Evolutionary conservation across 2,888 invertebrate genomes (phyloP).

Genomic region (Neuroscelio doddi): DNA sequence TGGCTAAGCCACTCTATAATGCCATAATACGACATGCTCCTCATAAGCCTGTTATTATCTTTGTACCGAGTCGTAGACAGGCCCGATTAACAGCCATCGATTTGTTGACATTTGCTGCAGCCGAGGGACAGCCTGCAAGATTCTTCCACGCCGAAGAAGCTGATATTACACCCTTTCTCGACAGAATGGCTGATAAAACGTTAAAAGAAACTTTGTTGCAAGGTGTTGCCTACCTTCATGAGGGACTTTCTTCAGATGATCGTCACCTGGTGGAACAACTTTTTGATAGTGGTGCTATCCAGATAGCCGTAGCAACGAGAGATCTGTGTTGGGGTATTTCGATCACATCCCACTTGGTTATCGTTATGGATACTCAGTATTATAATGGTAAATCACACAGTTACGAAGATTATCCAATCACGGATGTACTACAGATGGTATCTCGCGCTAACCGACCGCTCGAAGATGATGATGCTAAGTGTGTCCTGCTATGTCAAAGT

Average conservation of each 20-base stretch:
- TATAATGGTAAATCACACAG: slow-evolving; percentile 80
- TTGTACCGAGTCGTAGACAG: slow-evolving; percentile 93
- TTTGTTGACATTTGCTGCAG: slow-evolving; percentile 92
- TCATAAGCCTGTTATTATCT: slow-evolving; percentile 88
- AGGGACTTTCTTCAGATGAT: slow-evolving; percentile 90
- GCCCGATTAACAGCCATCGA: slow-evolving; percentile 96
- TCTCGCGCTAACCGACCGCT: slow-evolving; percentile 96
- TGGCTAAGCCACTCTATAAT: slow-evolving; percentile 98
- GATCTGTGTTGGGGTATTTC: slow-evolving; percentile 95
- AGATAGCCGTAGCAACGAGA: slow-evolving; percentile 92
- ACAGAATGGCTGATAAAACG: slow-evolving; percentile 90
- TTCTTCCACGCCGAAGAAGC: slow-evolving; percentile 93
- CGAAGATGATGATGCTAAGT: slow-evolving; percentile 91
- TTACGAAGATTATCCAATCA: slow-evolving; percentile 98
- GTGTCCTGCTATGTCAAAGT: slow-evolving; percentile 96
- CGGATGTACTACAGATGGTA: slow-evolving; percentile 98
- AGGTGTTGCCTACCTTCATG: slow-evolving; percentile 98
- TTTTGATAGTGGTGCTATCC: slow-evolving; percentile 93
- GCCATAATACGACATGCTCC: slow-evolving; percentile 89
- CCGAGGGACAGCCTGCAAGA: slow-evolving; percentile 87
- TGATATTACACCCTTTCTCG: slow-evolving; percentile 91
- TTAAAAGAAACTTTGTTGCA: slow-evolving; percentile 93
- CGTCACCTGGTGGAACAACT: slow-evolving; percentile 93
- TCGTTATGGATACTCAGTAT: slow-evolving; percentile 96
- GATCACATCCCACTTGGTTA: slow-evolving; percentile 92